Conservation (phyloP, 2,888 invertebrate species). For the Margaritifera margaritifera region DNA sequence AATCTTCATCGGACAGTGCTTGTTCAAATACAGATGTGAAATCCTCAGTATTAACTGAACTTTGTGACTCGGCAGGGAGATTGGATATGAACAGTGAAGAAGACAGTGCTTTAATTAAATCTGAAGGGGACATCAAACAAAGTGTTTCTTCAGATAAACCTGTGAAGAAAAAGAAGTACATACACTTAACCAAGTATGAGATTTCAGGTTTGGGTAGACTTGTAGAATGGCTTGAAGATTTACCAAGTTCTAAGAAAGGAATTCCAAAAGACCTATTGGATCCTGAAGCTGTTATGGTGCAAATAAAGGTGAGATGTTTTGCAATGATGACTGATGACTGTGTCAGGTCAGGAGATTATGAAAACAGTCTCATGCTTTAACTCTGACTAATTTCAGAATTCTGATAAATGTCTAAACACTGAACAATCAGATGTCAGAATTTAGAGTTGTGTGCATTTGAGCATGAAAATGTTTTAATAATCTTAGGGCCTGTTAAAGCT, state of each 20-base stretch:
- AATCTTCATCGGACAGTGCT: constrained; percentile 44
- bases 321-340: too few relatives aligned
- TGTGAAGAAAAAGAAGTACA: constrained; percentile 35
- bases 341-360: neutral
- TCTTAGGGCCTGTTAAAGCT: too few relatives aligned
- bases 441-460: too few relatives aligned
- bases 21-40: constrained; percentile 36
- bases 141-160: neutral
- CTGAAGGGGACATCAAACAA: too few relatives aligned
- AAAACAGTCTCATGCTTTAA: too few relatives aligned
- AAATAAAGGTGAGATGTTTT: constrained; percentile 77
- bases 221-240: constrained; percentile 90
- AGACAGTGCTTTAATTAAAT: too few relatives aligned
- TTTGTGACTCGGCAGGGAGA: constrained; percentile 18
- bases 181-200: constrained; percentile 64
- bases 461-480: too few relatives aligned
- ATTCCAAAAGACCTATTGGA: constrained; percentile 92
- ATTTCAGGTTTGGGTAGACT: constrained; percentile 75
- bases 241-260: constrained; percentile 91
- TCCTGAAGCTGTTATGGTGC: constrained; percentile 90
- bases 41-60: constrained; percentile 12
- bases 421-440: too few relatives aligned
- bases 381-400: too few relatives aligned
- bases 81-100: neutral
- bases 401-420: too few relatives aligned